These are phyloP conservation scores for Ploceus nigricollis DNA, from an alignment of 2,113 vertebrate species.

Conservation along the genomic window DNA sequence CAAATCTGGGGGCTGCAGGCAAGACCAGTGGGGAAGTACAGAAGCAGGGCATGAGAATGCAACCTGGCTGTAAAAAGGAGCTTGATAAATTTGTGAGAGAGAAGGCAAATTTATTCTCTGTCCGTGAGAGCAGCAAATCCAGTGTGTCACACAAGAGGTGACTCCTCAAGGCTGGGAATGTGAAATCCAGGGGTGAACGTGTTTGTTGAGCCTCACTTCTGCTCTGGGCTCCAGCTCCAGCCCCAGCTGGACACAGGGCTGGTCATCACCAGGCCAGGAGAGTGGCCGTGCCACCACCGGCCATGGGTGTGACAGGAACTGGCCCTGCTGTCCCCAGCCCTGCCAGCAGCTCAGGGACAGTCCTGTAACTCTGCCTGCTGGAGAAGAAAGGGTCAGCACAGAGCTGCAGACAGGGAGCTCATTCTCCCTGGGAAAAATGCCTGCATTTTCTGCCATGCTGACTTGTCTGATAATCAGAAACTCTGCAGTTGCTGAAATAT, in stretches of 20 bases:
- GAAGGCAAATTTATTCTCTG: not conserved
- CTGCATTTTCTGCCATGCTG: not conserved
- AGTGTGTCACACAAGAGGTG: not conserved
- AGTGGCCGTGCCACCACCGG: accelerated
- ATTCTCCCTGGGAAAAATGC: not conserved
- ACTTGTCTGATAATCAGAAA: not conserved
- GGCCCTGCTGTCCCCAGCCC: accelerated
- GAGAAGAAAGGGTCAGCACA: not conserved
- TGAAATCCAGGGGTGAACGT: accelerated
- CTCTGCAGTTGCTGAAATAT: not conserved
- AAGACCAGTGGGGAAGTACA: not conserved
- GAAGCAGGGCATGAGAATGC: not conserved
- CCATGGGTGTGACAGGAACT: accelerated
- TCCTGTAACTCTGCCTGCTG: not conserved
- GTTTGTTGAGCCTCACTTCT: not conserved
- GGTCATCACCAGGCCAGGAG: accelerated
- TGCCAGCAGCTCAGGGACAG: accelerated
- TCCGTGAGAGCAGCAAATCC: not conserved
- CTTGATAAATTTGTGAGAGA: not conserved
- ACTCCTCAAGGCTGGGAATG: accelerated
- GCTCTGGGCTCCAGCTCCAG: not conserved
- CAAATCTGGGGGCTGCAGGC: not conserved
- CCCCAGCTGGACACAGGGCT: accelerated
- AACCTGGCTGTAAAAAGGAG: not conserved
- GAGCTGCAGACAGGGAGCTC: not conserved